Base-by-base conservation (phyloP, 2,113 vertebrate species). In the Sinocyclocheilus grahami region DNA sequence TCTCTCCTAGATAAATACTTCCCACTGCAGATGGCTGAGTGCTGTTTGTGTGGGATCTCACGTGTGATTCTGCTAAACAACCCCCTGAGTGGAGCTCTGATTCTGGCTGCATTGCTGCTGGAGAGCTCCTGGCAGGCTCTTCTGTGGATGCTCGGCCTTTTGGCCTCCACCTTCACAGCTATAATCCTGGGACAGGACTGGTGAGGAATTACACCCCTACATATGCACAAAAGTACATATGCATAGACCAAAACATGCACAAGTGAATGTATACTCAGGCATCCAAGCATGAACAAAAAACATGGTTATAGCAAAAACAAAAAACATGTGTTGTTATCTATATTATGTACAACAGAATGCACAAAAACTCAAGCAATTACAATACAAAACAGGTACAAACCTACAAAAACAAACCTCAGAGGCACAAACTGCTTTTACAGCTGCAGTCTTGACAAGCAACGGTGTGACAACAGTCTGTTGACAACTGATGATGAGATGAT, bases 11-110 rank as follows among this genome's bases (percentile, higher is more conserved):
- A 94, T 78, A 91, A 90, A 88, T 13, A 22, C 14, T 92, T 94
- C 72, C 82, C 83, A 13, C 84, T 94, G 85, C 95, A 94, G 91
- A 88, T 95, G 91, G 83, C 62, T 3, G 91, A 94, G 71, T 95
- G 93, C 90, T 86, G 88, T 81, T 89, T 95, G 20, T 90, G 94
- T 63, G 94, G 92, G 30, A 93, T 95, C 85, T 22, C 91, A 65
- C 88, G 91, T 74, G 94, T 95, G 86, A 95, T 92, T 83, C 88
- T 95, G 78, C 93, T 92, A 71, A 95, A 95, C 90, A 96, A 95
- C 90, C 94, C 95, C 0, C 80, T 94, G 87, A 94, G 93, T 65
- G 94, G 95, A 4, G 91, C 83, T 78, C 88, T 95, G 87, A 93
- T 95, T 82, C 82, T 95, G 88, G 75, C 78, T 3, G 93, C 94